Evolutionary conservation across 2,113 vertebrate species (phyloP).

Genomic region (Helogale parvula): DNA sequence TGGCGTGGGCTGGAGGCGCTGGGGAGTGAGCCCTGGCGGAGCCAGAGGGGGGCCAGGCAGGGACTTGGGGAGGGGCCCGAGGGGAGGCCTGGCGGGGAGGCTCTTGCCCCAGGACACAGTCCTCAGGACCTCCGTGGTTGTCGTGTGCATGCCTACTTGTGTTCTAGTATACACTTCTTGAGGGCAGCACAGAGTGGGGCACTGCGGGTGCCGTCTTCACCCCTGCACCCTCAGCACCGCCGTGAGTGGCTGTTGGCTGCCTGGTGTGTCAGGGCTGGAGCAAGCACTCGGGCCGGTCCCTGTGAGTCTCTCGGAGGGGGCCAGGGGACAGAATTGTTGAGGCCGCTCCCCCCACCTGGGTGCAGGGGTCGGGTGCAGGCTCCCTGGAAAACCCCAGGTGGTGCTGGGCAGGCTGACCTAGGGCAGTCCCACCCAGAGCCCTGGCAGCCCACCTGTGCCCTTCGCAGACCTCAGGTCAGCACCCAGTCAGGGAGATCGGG

Average conservation of each 20-base stretch:
- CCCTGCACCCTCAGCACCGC: rapidly evolving
- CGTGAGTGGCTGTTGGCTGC: rapidly evolving
- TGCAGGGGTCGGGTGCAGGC: background rate
- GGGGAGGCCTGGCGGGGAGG: background rate
- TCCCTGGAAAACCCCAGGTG: rapidly evolving
- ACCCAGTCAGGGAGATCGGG: rapidly evolving
- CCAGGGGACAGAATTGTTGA: background rate
- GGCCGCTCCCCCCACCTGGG: background rate
- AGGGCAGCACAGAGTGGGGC: rapidly evolving
- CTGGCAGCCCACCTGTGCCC: background rate
- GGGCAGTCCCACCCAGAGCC: background rate
- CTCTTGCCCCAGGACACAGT: background rate
- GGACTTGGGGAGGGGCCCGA: background rate
- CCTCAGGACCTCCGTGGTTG: slow-evolving; percentile 54
- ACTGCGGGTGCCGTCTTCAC: background rate
- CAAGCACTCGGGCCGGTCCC: rapidly evolving
- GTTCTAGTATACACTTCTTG: rapidly evolving
- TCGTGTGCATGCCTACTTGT: rapidly evolving
- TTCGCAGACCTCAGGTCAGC: background rate
- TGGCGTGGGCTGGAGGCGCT: background rate
- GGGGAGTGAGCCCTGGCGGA: background rate
- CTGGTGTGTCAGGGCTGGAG: background rate
- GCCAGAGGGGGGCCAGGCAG: background rate
- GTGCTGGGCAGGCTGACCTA: background rate
- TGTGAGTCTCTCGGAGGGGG: background rate